Conservation (phyloP, 2,113 vertebrate species). For the Stegastes partitus region DNA sequence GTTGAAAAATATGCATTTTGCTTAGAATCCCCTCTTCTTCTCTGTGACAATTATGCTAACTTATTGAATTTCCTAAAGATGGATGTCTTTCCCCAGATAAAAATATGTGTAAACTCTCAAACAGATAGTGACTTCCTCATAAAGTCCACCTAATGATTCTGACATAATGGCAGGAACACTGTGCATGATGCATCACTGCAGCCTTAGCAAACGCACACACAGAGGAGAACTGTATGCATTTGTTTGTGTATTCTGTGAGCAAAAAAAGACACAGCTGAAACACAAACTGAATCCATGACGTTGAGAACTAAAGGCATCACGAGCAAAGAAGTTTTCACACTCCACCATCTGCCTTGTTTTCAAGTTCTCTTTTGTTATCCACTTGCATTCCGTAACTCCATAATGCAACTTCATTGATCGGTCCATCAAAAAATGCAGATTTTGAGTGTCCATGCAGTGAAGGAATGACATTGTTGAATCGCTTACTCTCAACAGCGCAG, state of each 20-base stretch:
- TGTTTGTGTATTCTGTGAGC: background rate
- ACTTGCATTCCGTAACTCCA: background rate
- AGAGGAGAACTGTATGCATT: background rate
- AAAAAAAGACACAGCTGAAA: background rate
- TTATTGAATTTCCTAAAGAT: background rate
- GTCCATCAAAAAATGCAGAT: background rate
- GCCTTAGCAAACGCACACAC: background rate
- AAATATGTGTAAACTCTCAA: background rate
- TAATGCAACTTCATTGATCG: background rate
- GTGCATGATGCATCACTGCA: background rate
- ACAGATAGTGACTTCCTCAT: background rate
- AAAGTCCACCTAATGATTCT: background rate
- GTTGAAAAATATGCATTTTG: background rate
- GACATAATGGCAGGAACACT: background rate
- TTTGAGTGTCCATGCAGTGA: background rate
- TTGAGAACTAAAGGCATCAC: background rate
- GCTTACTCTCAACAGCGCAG: background rate
- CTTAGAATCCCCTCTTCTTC: constrained; percentile 1
- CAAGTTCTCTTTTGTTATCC: background rate
- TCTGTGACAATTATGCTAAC: background rate
- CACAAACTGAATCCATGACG: background rate
- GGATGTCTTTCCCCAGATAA: background rate
- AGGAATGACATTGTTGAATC: background rate
- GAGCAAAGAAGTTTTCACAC: background rate
- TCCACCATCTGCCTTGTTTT: background rate